Conservation (phyloP, 2,888 invertebrate genomes). For the Euproctis similis region DNA sequence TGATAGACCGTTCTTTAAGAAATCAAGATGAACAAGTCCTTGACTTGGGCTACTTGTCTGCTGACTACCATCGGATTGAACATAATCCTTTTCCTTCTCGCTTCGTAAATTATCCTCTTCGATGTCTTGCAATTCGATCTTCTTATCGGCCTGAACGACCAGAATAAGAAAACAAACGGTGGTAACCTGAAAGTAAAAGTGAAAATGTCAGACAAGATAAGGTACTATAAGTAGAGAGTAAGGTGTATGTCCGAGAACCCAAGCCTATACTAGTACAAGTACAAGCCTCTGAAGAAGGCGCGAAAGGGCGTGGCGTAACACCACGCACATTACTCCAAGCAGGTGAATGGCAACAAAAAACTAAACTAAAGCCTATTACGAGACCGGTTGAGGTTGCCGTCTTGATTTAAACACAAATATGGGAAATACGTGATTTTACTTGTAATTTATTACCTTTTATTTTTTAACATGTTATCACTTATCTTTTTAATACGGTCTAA, state of each 20-base stretch:
- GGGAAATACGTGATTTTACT: conserved; percentile 69
- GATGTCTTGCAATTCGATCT: conserved; percentile 83
- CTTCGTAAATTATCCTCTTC: conserved; percentile 81
- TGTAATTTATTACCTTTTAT: conserved; percentile 57
- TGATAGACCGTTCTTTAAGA: conserved; percentile 48
- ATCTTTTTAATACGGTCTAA: too few species aligned
- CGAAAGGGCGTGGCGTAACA: conserved; percentile 39
- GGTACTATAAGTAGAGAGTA: conserved; percentile 22
- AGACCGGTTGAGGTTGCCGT: conserved; percentile 51
- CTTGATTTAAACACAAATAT: conserved; percentile 32
- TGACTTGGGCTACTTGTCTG: conserved; percentile 24
- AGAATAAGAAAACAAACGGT: conserved; percentile 44
- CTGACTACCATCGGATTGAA: conserved; percentile 35
- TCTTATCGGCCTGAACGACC: conserved; percentile 71
- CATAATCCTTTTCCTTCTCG: conserved; percentile 62
- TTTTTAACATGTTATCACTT: too few species aligned
- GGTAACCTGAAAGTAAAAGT: conserved; percentile 64
- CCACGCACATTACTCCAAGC: conserved; percentile 36
- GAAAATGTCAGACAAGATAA: too few species aligned
- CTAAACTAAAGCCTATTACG: conserved; percentile 54
- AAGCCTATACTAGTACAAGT: conserved; percentile 31
- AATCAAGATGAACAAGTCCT: conserved; percentile 40
- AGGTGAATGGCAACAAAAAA: conserved; percentile 71
- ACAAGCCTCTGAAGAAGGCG: too few species aligned
- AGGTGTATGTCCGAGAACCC: conserved; percentile 33